Conservation (phyloP, 2,113 vertebrate genomes). For the Nyctibius bracteatus region DNA sequence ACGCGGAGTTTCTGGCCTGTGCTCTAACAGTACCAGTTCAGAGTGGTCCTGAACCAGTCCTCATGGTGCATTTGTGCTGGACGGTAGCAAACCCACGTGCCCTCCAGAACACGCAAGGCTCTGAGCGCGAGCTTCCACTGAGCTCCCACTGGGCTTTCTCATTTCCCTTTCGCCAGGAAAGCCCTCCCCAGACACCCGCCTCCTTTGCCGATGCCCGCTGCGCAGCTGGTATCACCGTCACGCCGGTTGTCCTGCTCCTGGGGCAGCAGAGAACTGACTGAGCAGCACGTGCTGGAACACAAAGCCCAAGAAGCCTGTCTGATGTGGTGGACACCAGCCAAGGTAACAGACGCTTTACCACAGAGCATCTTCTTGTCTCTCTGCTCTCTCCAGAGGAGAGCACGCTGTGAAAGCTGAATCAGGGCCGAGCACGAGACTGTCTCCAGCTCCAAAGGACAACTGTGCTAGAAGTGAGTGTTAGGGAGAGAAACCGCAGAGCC, state of each 20-base stretch:
- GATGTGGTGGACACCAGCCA: background rate
- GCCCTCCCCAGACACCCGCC: rapidly evolving
- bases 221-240: background rate
- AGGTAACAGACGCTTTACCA: background rate
- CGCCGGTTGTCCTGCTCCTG: background rate
- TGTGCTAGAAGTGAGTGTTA: rapidly evolving
- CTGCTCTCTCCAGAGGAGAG: background rate
- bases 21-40: background rate
- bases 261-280: background rate
- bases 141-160: background rate
- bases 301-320: background rate
- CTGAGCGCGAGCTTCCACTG: background rate
- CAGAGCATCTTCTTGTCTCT: background rate
- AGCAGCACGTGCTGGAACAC: background rate
- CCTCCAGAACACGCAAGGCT: background rate
- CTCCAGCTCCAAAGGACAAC: background rate
- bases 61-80: background rate
- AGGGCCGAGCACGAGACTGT: rapidly evolving
- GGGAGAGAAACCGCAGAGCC: background rate
- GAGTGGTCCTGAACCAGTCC: background rate
- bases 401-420: background rate
- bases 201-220: background rate
- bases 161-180: background rate
- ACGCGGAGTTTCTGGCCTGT: rapidly evolving
- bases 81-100: rapidly evolving